Percentiles rank a stretch among this genome's conserved stretches.
phyloP scores from a whole-genome alignment of 2,113 vertebrate genomes.

The Falcunculus frontatus region DNA sequence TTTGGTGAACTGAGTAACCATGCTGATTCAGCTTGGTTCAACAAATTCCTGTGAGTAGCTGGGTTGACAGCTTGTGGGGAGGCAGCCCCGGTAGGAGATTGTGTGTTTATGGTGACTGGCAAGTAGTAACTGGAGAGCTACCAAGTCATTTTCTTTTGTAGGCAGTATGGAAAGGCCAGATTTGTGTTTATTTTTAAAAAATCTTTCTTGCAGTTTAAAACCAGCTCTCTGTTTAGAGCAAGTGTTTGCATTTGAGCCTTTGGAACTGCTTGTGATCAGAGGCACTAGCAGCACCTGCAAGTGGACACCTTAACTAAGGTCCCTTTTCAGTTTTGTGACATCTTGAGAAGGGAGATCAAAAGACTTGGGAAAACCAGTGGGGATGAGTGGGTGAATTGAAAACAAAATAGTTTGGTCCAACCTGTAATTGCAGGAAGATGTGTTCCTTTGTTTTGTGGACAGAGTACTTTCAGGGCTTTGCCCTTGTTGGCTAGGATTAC shows the following conservation, averaged over 20 bases:
- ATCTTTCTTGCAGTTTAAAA: background rate
- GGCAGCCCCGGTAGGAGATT: background rate
- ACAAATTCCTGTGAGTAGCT: background rate
- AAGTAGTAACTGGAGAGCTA: background rate
- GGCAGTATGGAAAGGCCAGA: background rate
- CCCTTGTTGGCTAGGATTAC: background rate
- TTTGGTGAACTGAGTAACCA: background rate
- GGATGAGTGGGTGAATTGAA: background rate
- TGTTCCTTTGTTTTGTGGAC: background rate
- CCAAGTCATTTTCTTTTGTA: rapidly evolving
- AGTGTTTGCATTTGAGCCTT: background rate
- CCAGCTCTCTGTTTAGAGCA: background rate
- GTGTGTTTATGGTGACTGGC: background rate
- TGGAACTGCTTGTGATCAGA: background rate
- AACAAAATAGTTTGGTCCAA: background rate
- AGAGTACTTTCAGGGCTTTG: background rate
- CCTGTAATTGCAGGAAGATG: background rate
- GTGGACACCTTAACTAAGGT: background rate
- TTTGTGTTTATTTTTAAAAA: background rate
- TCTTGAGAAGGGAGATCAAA: background rate
- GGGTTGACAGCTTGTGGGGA: background rate
- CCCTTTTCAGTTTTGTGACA: background rate
- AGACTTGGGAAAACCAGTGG: background rate
- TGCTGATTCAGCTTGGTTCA: background rate
- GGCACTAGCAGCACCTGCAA: background rate